Evolutionary conservation across 2,797 vertebrate species (phyloP).

Genomic region (Thunnus albacares): DNA sequence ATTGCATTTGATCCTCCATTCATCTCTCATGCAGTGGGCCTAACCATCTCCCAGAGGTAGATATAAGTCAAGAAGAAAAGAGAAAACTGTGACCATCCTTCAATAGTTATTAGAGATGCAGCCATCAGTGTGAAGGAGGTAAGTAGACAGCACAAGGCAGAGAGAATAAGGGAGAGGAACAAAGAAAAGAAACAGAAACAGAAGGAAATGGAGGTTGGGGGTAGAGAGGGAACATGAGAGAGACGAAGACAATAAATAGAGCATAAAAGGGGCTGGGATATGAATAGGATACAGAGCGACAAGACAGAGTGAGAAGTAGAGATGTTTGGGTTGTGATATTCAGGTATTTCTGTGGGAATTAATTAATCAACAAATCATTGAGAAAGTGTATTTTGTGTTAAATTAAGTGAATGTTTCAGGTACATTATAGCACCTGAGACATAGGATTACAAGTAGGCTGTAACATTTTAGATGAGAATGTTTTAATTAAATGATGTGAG

Average conservation of each 20-base stretch:
- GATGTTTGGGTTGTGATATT: slow-evolving; percentile 21
- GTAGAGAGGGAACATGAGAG: slow-evolving; percentile 51
- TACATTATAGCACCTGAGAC: background rate
- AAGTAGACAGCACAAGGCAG: slow-evolving; percentile 60
- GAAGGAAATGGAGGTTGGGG: slow-evolving; percentile 48
- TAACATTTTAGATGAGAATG: background rate
- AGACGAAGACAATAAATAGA: slow-evolving; percentile 52
- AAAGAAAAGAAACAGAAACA: slow-evolving; percentile 49
- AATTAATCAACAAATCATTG: slow-evolving; percentile 9
- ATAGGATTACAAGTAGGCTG: background rate
- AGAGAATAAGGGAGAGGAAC: slow-evolving; percentile 51
- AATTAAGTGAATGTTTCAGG: background rate
- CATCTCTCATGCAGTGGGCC: slow-evolving; percentile 71
- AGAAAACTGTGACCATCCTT: slow-evolving; percentile 72
- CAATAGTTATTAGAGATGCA: slow-evolving; percentile 77
- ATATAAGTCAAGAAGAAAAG: slow-evolving; percentile 72
- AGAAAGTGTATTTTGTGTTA: background rate
- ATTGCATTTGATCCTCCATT: slow-evolving; percentile 81
- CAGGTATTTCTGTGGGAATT: slow-evolving; percentile 3
- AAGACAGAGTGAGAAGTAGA: slow-evolving; percentile 7
- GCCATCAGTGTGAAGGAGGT: slow-evolving; percentile 66
- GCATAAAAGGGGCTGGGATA: slow-evolving; percentile 30
- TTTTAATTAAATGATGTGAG: background rate
- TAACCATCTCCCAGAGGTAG: slow-evolving; percentile 77
- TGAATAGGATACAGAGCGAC: slow-evolving; percentile 32